Conservation (phyloP, 1,140 invertebrate genomes). For the Drosophila arawakana region DNA sequence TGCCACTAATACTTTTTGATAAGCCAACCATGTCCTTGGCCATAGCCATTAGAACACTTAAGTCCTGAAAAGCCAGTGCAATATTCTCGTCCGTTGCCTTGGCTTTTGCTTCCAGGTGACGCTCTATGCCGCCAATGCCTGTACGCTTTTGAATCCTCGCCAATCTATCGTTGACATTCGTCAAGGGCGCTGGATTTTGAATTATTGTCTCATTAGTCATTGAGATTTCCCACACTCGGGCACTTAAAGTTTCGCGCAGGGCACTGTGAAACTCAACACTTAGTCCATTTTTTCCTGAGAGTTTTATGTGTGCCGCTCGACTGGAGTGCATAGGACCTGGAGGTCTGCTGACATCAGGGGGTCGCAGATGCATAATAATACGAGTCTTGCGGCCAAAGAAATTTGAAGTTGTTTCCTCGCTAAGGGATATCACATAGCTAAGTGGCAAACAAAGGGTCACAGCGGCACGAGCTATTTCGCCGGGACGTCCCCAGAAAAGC, state of each 20-base stretch:
- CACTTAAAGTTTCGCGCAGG: constrained; percentile 87
- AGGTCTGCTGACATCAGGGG: constrained; percentile 87
- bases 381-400: constrained; percentile 92
- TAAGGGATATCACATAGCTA: constrained; percentile 89
- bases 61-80: constrained; percentile 96
- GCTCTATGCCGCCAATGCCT: constrained; percentile 98
- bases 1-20: constrained; percentile 96
- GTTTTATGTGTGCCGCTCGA: constrained; percentile 90
- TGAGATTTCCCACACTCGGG: constrained; percentile 87
- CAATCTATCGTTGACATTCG: constrained; percentile 85
- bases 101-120: constrained; percentile 95
- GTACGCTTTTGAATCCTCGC: constrained; percentile 87
- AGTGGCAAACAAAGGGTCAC: constrained; percentile 89
- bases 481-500: constrained; percentile 91
- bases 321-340: constrained; percentile 91
- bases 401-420: constrained; percentile 91
- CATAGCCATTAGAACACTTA: constrained; percentile 96
- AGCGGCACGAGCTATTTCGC: constrained; percentile 88
- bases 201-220: constrained; percentile 51
- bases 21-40: constrained; percentile 98
- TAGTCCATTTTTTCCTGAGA: constrained; percentile 95
- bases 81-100: constrained; percentile 96
- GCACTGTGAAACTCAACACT: constrained; percentile 88
- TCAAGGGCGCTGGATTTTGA: constrained; percentile 54
- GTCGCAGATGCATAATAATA: constrained; percentile 91